phyloP scores from a whole-genome alignment of 2,888 invertebrate genomes.

The Imbricaverruca yamaguchii region DNA sequence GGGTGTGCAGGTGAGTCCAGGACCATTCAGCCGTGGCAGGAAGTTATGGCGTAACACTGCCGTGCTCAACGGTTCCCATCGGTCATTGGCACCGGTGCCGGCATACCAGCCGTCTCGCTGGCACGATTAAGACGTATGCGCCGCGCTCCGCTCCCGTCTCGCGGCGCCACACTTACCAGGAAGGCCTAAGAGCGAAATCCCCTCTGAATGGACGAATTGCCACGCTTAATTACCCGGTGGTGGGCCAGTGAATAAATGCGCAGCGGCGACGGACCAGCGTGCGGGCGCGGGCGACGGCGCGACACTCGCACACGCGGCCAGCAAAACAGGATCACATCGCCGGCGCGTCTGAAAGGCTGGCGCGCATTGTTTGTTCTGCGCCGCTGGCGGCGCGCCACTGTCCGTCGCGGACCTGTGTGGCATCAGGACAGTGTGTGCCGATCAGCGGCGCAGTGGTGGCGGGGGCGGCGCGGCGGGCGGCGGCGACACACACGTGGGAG shows the following conservation, averaged over 20 bases:
- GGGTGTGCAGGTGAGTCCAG: too few relatives aligned
- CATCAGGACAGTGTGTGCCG: not conserved
- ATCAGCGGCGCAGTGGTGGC: too few relatives aligned
- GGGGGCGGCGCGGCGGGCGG: too few relatives aligned
- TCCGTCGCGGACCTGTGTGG: not conserved
- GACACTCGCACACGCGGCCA: too few relatives aligned
- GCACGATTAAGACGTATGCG: not conserved
- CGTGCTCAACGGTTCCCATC: not conserved
- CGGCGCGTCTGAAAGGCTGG: not conserved
- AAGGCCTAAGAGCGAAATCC: not conserved
- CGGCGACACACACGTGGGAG: too few relatives aligned
- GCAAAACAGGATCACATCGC: not conserved
- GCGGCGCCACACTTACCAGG: not conserved
- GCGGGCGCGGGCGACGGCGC: not conserved
- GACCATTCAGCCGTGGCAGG: not conserved
- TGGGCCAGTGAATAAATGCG: not conserved
- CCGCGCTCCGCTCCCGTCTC: not conserved
- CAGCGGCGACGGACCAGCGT: not conserved
- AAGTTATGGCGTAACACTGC: too few relatives aligned
- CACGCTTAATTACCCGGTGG: not conserved
- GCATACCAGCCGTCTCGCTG: not conserved
- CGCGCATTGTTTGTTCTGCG: not conserved
- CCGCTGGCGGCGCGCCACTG: not conserved
- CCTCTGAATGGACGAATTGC: not conserved
- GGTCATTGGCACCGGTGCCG: not conserved